phyloP scores from a whole-genome alignment of 1,140 invertebrate species.

The Drosophila serrata region DNA sequence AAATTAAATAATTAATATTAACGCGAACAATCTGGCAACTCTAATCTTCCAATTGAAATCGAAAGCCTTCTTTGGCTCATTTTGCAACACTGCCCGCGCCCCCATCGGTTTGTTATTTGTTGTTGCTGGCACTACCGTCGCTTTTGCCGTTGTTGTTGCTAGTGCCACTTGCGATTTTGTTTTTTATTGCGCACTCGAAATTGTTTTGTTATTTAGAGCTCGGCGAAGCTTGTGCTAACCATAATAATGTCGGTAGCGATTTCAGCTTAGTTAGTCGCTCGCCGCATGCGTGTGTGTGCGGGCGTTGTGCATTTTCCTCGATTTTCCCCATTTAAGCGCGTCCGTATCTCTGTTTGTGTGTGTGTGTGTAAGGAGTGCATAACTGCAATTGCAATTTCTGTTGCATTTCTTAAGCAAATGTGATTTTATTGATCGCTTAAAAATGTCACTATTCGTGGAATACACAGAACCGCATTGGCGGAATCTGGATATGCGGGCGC shows the following conservation, averaged over 20 bases:
- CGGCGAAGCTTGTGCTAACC: constrained; percentile 22
- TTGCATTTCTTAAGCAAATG: constrained; percentile 37
- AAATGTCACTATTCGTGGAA: constrained; percentile 75
- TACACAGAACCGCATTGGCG: constrained; percentile 80
- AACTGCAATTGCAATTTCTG: constrained; percentile 11
- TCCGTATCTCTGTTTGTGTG: neutral
- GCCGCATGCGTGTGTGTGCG: constrained; percentile 16
- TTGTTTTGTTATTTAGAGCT: constrained; percentile 71
- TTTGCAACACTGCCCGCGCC: constrained; percentile 11
- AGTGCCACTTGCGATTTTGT: constrained; percentile 44
- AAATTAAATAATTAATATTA: neutral
- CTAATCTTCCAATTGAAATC: neutral
- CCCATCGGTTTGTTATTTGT: neutral
- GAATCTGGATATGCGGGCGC: constrained; percentile 68
- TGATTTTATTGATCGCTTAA: constrained; percentile 2
- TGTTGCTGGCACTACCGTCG: constrained; percentile 7
- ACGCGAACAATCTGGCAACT: neutral
- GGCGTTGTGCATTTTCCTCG: neutral
- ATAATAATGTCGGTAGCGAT: constrained; percentile 43
- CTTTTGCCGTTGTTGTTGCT: constrained; percentile 19
- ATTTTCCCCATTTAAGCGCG: neutral
- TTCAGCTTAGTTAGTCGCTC: constrained; percentile 52
- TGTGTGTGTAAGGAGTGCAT: constrained; percentile 5
- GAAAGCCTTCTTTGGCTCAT: neutral
- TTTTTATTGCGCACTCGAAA: constrained; percentile 82